Base-by-base conservation (phyloP, 1,140 invertebrate species). In the Catajapyx aquilonaris region DNA sequence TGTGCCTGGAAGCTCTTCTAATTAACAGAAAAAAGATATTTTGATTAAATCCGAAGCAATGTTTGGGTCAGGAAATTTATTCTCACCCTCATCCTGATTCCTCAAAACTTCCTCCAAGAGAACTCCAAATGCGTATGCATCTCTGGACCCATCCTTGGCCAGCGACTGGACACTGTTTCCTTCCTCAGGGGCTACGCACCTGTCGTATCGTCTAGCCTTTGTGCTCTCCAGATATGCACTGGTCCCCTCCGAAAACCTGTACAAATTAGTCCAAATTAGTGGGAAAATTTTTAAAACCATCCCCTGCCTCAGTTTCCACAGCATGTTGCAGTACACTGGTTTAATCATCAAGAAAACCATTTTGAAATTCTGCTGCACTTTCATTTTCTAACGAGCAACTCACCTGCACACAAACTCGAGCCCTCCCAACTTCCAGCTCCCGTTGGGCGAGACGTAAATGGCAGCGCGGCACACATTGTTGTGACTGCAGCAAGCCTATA, bases 381-480 rank as follows among this genome's bases (percentile, higher is more conserved):
- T n/a, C n/a, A n/a, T n/a, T n/a, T n/a, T n/a, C n/a, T n/a, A n/a
- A n/a, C n/a, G n/a, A n/a, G n/a, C n/a, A n/a, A n/a, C n/a, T n/a
- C n/a, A 59, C 45, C 44, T 62, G 55, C 75, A 80, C 1, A 80
- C 57, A 57, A 74, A 80, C 51, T 86, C 79, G 36, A 86, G 58
- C 3, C 78, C 79, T 15, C 77, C 78, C 11, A 88, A 57, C 53
- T 76, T 80, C 81, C 81, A 87, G 39, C 63, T 71, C 4, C 80
- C 79, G 55, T 84, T 77, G 11, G 66, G 61, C 5, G 72, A 72
- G 3, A 86, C 72, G 59, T 81, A 86, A 38, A 88, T 65, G n/a
- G 79, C 71, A 44, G 71, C 67, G 39, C 68, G 62, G 48, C 75
- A 73, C 15, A 88, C 56, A 59, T 86, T 86, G 37, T 85, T 80